These are phyloP conservation scores for Gari tellinella DNA, from an alignment of 2,888 invertebrate genomes.

Conservation along the genomic window DNA sequence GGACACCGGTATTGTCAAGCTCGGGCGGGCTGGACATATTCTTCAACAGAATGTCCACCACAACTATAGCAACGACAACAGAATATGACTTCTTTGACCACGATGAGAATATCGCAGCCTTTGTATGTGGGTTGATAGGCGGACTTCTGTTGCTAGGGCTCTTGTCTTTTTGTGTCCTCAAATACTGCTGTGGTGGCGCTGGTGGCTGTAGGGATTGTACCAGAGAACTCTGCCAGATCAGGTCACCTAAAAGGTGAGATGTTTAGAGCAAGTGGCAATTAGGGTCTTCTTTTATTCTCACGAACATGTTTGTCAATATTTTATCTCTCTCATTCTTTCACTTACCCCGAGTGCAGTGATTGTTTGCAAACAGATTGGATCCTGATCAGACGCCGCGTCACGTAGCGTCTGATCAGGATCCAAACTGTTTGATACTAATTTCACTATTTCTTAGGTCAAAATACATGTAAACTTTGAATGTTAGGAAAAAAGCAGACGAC, in stretches of 20 bases:
- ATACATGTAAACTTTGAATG: no score
- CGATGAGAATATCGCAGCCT: slow-evolving; percentile 42
- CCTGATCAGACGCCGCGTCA: no score
- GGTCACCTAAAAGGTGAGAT: slow-evolving; percentile 9
- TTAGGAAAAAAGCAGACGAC: no score
- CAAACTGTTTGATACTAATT: no score
- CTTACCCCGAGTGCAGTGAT: no score
- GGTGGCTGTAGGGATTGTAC: slow-evolving; percentile 21
- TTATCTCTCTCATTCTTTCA: no score
- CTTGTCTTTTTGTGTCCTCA: slow-evolving; percentile 13
- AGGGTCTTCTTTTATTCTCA: no score
- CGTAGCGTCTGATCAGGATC: no score
- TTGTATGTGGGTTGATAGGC: slow-evolving; percentile 29
- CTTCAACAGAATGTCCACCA: slow-evolving; percentile 40
- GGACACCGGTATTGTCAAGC: slow-evolving; percentile 31
- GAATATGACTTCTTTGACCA: slow-evolving; percentile 39
- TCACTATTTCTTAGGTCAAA: no score
- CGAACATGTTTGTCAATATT: no score
- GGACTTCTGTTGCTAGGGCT: slow-evolving; percentile 36
- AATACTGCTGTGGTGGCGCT: slow-evolving; percentile 19
- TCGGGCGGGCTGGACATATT: slow-evolving; percentile 47
- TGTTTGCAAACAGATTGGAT: no score
- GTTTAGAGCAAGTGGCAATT: no score
- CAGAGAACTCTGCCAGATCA: not conserved
- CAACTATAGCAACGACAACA: slow-evolving; percentile 28